Evolutionary conservation across 2,888 invertebrate genomes (phyloP), one percentile per base, ranked within the genome.

Genomic region (Orchesella flavescens): DNA sequence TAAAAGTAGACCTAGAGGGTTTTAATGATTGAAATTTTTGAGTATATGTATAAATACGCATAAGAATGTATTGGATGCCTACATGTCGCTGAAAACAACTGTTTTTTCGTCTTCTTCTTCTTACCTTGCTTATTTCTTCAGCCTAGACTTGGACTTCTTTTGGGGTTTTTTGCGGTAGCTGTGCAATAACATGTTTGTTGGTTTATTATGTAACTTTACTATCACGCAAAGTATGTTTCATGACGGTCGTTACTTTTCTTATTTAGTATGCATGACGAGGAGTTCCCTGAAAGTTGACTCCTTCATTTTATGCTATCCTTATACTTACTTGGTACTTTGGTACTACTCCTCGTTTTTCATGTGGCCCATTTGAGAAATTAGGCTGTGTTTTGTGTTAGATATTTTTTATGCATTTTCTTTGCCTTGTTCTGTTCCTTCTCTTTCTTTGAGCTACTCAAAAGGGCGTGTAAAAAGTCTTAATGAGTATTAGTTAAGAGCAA

Each of bases 211-310:
- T 34, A 34, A 34, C 34, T 34, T 34, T 34, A 34, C 34, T 34
- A 34, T 34, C 34, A 34, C 34, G 34, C 34, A 34, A 34, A 34
- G 34, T 34, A 34, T 34, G 34, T 34, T 34, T 34, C 34, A 34
- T 34, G 34, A 34, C 34, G 34, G 34, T 34, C 34, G 34, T 34
- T 49, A 49, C 15, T 49, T 49, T 49, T 3, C 49, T 49, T 49
- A 49, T 49, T 34, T 49, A 49, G 49, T 49, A 49, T 49, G 49
- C 49, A 49, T 49, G 49, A 49, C 49, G n/a, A 49, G 49, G n/a
- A 12, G 49, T 12, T n/a, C 49, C 49, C 2, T 49, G 49, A n/a
- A n/a, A n/a, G n/a, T n/a, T n/a, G n/a, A n/a, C n/a, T n/a, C n/a
- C n/a, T 44, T 44, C 44, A 9, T 9, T 44, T 12, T 44, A 44